Base-by-base conservation (phyloP, 2,797 vertebrate species). In the Enteromius viviparus region DNA sequence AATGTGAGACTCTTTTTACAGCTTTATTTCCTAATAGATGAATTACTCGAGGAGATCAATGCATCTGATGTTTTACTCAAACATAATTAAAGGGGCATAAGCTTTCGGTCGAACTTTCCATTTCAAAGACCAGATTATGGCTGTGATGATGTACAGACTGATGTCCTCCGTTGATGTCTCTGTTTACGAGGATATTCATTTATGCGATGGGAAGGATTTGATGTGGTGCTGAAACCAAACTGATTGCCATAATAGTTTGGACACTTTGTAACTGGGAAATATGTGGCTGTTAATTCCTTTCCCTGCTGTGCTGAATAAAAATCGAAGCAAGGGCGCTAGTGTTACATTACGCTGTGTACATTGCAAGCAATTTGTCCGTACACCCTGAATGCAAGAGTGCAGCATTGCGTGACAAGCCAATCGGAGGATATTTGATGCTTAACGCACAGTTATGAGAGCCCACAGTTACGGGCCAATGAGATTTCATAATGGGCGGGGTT, bases 21-120 rank as follows among this genome's bases (percentile, higher is more conserved):
- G 64, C 81, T 78, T 80, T 83, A 64, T 86, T 86, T 84, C 81
- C 64, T 76, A 84, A 86, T 64, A 84, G 78, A 84, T 53, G 58
- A 77, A 86, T 85, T 87, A 86, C 83, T 85, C 53, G 47, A 78
- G 83, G 80, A 85, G 78, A 86, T 87, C 79, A 87, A 74, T 79
- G 55, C 80, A 74, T 65, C 68, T 83, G 78, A 84, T 78, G 78
- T 58, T 82, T 86, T 79, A 77, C 84, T 86, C 84, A 78, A 86
- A 76, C 68, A 66, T 76, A 81, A 89, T 87, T 87, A 89, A 82
- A 87, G 75, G 42, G 78, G 76, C 71, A 84, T 87, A 83, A 76
- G 82, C 80, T 83, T 84, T 60, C 49, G 32, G 77, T 69, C 79
- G 83, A 79, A 65, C 79, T 64, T 76, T 68, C 58, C 64, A 75